Conservation (phyloP, 2,888 invertebrate species). For the Ferdinandea cuprea region DNA sequence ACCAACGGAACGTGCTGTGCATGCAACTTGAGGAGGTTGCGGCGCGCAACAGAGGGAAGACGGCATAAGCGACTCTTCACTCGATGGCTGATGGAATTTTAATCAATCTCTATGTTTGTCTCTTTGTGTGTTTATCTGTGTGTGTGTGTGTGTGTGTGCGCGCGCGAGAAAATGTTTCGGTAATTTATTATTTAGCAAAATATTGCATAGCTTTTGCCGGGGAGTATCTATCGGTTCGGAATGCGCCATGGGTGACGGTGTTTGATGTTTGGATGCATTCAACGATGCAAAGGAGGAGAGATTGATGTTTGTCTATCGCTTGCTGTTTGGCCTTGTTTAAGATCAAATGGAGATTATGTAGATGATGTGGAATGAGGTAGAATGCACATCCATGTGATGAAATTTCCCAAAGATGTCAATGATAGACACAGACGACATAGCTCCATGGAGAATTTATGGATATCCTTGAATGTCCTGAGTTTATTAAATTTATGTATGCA, state of each 20-base stretch:
- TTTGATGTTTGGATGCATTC: slow-evolving; percentile 46
- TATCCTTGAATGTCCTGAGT: slow-evolving; percentile 30
- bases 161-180: slow-evolving; percentile 71
- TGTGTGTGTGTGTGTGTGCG: slow-evolving; percentile 42
- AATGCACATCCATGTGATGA: not conserved
- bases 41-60: slow-evolving; percentile 1
- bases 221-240: slow-evolving; percentile 1
- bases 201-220: slow-evolving; percentile 54
- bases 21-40: slow-evolving; percentile 41
- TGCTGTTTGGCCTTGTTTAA: slow-evolving; percentile 61
- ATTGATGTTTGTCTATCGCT: slow-evolving; percentile 58
- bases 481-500: slow-evolving; percentile 24
- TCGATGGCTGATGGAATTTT: slow-evolving; percentile 73
- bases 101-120: slow-evolving; percentile 74
- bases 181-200: slow-evolving; percentile 73
- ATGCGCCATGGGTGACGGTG: slow-evolving; percentile 36
- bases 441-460: slow-evolving; percentile 29
- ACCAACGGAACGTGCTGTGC: slow-evolving; percentile 59
- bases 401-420: not conserved
- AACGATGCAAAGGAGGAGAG: slow-evolving; percentile 27
- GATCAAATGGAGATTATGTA: slow-evolving; percentile 55
- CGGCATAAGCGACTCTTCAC: no score
- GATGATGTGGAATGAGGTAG: not conserved
- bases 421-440: not conserved
- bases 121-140: no score